Evolutionary conservation across 2,113 vertebrate species (phyloP), one percentile per base, ranked within the genome.

Genomic region (Saccopteryx bilineata): DNA sequence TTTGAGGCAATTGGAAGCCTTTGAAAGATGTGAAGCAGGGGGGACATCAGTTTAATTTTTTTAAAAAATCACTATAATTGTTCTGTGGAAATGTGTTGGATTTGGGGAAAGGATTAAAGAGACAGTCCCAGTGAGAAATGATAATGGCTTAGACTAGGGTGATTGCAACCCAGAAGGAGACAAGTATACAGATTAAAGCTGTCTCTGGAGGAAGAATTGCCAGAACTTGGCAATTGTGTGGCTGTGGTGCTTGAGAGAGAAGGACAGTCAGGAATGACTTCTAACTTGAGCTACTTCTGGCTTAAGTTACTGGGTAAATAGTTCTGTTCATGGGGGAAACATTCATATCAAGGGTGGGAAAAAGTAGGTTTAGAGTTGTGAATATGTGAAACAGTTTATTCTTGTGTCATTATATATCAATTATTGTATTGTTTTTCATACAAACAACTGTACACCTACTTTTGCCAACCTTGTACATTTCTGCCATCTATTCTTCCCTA

Each of bases 201-300:
- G 95, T 90, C 92, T 95, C 87, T 94, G 87, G 83, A 93, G 84
- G 75, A 87, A 93, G 86, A 93, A 91, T 79, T 94, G 84, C 69
- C 78, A 94, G 86, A 79, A 52, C 9, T 28, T 86, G 83, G 89
- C 63, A 61, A 82, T 21, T 85, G 13, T 81, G 85, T 86, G 69
- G 72, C 74, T 79, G 50, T 26, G 60, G 66, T 87, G 19, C 74
- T 82, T 95, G 86, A 89, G 19, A 63, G 65, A 82, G 31, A 79
- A 54, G 61, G 15, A 52, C 21, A 19, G 48, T 91, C 65, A 72
- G 72, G 31, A 96, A 89, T 65, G 68, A 93, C 63, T 86, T 93
- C 58, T 33, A 84, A 52, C 31, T 63, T 39, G 39, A 39, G 39
- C 39, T 39, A 39, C 39, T 95, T 87, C 69, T 82, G 79, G 69